A percentile compares a stretch with the other conserved stretches of the same genome.
phyloP scores from a whole-genome alignment of 1,140 invertebrate species.

The Belonocnema kinseyi region DNA sequence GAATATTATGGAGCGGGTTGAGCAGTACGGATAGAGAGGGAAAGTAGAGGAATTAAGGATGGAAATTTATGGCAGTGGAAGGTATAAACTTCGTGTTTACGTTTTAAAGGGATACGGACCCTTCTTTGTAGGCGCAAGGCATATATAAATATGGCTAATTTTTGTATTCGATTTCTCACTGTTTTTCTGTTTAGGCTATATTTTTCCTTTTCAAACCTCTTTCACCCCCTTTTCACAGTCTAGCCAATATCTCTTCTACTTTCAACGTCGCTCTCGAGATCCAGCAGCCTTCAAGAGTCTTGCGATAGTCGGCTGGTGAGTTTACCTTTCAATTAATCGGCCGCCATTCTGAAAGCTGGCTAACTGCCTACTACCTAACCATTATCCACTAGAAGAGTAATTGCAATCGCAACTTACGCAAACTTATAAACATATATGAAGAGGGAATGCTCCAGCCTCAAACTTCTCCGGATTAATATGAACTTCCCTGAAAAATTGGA shows the following conservation, averaged over 20 bases:
- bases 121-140: too few relatives aligned
- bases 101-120: too few relatives aligned
- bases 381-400: slow-evolving; percentile 70
- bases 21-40: too few relatives aligned
- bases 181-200: too few relatives aligned
- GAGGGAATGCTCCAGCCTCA: neutral
- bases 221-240: slow-evolving; percentile 30
- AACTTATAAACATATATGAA: slow-evolving; percentile 25
- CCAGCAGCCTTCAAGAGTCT: slow-evolving; percentile 62
- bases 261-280: slow-evolving; percentile 41
- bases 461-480: neutral
- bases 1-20: too few relatives aligned
- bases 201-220: neutral
- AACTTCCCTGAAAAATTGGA: neutral
- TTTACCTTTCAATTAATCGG: slow-evolving; percentile 73
- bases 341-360: slow-evolving; percentile 54
- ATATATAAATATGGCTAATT: too few relatives aligned
- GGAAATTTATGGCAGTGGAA: too few relatives aligned
- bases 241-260: slow-evolving; percentile 35
- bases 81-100: too few relatives aligned
- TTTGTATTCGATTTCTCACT: too few relatives aligned
- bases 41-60: too few relatives aligned
- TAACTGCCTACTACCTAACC: slow-evolving; percentile 66
- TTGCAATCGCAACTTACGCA: slow-evolving; percentile 63
- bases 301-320: slow-evolving; percentile 63